Evolutionary conservation across 1,140 invertebrate species (phyloP).

Genomic region (Danaus melanippus): DNA sequence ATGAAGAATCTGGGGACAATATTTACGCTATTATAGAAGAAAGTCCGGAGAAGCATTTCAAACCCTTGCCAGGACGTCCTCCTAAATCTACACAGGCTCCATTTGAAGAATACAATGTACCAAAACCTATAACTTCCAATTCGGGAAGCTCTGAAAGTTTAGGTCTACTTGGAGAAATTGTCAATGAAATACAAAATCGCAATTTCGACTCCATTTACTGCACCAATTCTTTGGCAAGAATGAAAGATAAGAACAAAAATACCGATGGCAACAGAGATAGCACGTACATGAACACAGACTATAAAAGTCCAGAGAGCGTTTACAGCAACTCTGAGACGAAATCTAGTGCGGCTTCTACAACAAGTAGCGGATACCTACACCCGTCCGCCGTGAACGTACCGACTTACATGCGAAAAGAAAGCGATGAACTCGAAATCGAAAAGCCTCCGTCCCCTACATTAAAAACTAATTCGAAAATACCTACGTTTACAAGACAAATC

Average conservation of each 20-base stretch:
- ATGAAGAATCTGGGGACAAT: slow-evolving; percentile 81
- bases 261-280: slow-evolving; percentile 50
- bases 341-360: slow-evolving; percentile 74
- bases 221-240: slow-evolving; percentile 76
- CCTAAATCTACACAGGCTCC: slow-evolving; percentile 50
- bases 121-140: slow-evolving; percentile 67
- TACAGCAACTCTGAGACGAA: slow-evolving; percentile 76
- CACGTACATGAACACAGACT: slow-evolving; percentile 63
- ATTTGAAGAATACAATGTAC: slow-evolving; percentile 70
- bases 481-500: slow-evolving; percentile 63
- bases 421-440: slow-evolving; percentile 35
- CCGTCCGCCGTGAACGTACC: slow-evolving; percentile 79
- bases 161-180: slow-evolving; percentile 86
- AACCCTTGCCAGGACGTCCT: slow-evolving; percentile 34
- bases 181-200: slow-evolving; percentile 87
- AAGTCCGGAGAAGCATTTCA: slow-evolving; percentile 60
- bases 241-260: slow-evolving; percentile 74
- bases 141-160: slow-evolving; percentile 74
- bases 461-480: slow-evolving; percentile 61
- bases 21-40: slow-evolving; percentile 92
- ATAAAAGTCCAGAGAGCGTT: slow-evolving; percentile 74
- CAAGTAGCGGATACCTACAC: slow-evolving; percentile 81
- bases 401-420: slow-evolving; percentile 49
- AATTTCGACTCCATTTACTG: slow-evolving; percentile 91
- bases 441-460: slow-evolving; percentile 53